Percentiles rank a stretch among this genome's conserved stretches.
Evolutionary conservation across 2,888 invertebrate species (phyloP).

Genomic region (Disparrhopalites patrizii): DNA sequence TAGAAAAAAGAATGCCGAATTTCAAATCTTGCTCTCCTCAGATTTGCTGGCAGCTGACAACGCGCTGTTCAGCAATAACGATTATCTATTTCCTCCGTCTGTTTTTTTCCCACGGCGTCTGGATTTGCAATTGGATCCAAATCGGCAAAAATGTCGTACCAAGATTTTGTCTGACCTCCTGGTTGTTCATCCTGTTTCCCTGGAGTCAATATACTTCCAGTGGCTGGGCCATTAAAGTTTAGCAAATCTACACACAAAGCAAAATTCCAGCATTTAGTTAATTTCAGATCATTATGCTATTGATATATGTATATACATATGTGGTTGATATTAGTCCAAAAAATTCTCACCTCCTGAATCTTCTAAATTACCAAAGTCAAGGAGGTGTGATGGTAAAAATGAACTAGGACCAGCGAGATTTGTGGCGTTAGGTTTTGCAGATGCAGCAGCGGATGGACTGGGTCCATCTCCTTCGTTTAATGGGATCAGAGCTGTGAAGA

Average conservation of each 20-base stretch:
- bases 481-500: slow-evolving; percentile 6
- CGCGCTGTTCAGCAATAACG: slow-evolving; percentile 51
- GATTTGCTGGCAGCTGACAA: no score
- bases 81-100: slow-evolving; percentile 48
- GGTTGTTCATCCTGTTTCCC: slow-evolving; percentile 7
- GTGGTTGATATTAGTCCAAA: background rate
- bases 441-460: background rate
- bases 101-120: slow-evolving; percentile 56
- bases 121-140: slow-evolving; percentile 87
- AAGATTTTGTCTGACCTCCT: slow-evolving; percentile 52
- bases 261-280: slow-evolving; percentile 1
- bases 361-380: slow-evolving; percentile 41
- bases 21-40: no score
- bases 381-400: slow-evolving; percentile 46
- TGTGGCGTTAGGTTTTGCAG: background rate
- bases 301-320: background rate
- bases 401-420: background rate
- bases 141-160: slow-evolving; percentile 90
- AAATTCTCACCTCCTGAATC: slow-evolving; percentile 17
- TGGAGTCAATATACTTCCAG: background rate
- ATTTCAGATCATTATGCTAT: background rate
- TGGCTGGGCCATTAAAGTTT: slow-evolving; percentile 19
- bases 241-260: slow-evolving; percentile 22
- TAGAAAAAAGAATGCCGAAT: no score
- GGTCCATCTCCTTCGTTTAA: background rate